Evolutionary conservation across 2,888 invertebrate species (phyloP), one percentile per base, ranked within the genome.

Genomic region (Polyommatus icarus): DNA sequence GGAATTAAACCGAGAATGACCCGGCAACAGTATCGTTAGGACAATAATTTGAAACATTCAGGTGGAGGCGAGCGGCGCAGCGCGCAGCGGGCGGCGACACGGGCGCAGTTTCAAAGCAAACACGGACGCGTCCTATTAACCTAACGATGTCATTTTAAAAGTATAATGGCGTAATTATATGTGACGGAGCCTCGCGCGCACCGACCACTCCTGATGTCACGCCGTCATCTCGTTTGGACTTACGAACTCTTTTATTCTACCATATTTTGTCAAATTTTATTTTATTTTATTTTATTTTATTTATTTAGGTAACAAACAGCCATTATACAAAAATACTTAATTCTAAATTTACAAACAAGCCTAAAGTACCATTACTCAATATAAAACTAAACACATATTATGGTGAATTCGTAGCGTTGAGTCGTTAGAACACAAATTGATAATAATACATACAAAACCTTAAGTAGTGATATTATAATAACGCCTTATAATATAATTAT

Each of bases 1-100:
- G 1, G 18, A 61, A 61, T 61, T 61, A 67, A 18, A 67, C 29
- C 29, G 67, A 6, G 67, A 10, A 29, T 29, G 10, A 67, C 29
- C 67, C 12, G 29, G 29, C 15, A 67, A 67, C 29, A 67, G 67
- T 67, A 15, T 67, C 18, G 24, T 67, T 67, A 32, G 67, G 67
- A 32, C 67, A 67, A 67, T 67, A 67, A 67, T 67, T 32, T 67
- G 67, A 67, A 67, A 67, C 67, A 67, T 67, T 67, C 29, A 67
- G 67, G 15, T 67, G 18, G 10, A 61, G 57, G 57, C 7, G n/a
- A 59, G 15, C 29, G 29, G 15, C 67, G 15, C 61, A 3, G 67
- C 29, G 29, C 7, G 59, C 61, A 10, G 20, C 24, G 24, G 10
- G 67, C 67, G 67, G 29, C 67, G 67, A 29, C 29, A 67, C 67